Conservation (phyloP, 2,888 invertebrate genomes). For the Suillia variegata region DNA sequence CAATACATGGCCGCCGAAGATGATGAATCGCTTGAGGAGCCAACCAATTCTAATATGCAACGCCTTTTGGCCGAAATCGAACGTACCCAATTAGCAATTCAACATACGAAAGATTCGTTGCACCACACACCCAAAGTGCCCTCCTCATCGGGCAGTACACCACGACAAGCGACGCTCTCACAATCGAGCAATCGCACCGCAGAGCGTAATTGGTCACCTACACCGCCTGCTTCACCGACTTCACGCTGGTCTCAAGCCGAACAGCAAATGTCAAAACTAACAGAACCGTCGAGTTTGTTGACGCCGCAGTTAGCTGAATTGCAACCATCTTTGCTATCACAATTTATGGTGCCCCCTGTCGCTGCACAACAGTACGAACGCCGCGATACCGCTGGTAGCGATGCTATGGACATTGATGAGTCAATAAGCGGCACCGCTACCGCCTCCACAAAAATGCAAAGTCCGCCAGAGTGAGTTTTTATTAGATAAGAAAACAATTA, state of each 20-base stretch:
- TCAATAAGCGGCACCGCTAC: slow-evolving; percentile 30
- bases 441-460: slow-evolving; percentile 27
- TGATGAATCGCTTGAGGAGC: slow-evolving; percentile 39
- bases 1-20: slow-evolving; percentile 23
- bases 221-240: slow-evolving; percentile 51
- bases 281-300: too few species aligned
- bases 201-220: slow-evolving; percentile 50
- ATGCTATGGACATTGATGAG: slow-evolving; percentile 42
- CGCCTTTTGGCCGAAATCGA: slow-evolving; percentile 53
- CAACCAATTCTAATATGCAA: slow-evolving; percentile 42
- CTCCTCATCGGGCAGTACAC: slow-evolving; percentile 4
- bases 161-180: slow-evolving; percentile 15
- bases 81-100: slow-evolving; percentile 53
- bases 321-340: too few species aligned
- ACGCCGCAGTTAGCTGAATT: slow-evolving; percentile 16
- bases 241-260: slow-evolving; percentile 31
- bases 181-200: slow-evolving; percentile 30
- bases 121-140: slow-evolving; percentile 24
- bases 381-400: slow-evolving; percentile 49
- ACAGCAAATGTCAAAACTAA: slow-evolving; percentile 10
- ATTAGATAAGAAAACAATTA: too few species aligned
- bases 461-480: too few species aligned
- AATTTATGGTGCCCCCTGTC: too few species aligned
- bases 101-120: slow-evolving; percentile 47
- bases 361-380: slow-evolving; percentile 18